Evolutionary conservation across 2,797 vertebrate species (phyloP), one percentile per base, ranked within the genome.

Genomic region (Cottoperca gobio): DNA sequence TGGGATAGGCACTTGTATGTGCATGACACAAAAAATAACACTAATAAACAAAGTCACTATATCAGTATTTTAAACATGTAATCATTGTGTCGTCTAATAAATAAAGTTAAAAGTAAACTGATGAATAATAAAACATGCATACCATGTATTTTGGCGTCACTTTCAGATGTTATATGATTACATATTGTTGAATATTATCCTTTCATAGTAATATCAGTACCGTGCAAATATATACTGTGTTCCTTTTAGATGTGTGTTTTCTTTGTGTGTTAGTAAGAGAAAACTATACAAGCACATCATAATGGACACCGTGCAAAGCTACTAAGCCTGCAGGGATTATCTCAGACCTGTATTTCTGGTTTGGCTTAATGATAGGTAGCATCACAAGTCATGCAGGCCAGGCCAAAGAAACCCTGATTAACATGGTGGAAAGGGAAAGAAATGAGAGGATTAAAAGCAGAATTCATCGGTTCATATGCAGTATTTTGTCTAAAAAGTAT

Each of bases 321-420:
- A 60, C 82, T 79, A 69, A 88, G 61, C 83, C 79, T 48, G 62
- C 73, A 59, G 28, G 73, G 80, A 88, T 92, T 84, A 85, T 72
- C 78, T 86, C 62, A 87, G 83, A 93, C 91, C 89, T 78, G 91
- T 92, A 89, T 93, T 94, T 93, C 92, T 90, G 83, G 93, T 93
- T 88, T 88, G 76, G 75, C 75, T 84, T 88, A 88, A 89, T 86
- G 82, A 86, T 81, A 88, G 86, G 83, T 85, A 86, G 76, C 75
- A 86, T 89, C 90, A 86, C 58, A 86, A 91, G 88, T 86, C 86
- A 70, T 78, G 73, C 67, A 79, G 82, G 78, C 65, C 68, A 70
- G 60, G 80, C 54, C 35, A 85, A 76, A 72, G 59, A 86, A 87
- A 73, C 76, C 62, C 70, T 70, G 84, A 87, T 88, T 78, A 87